Conservation (phyloP, 2,797 vertebrate species). For the Percopsis omiscomaycus region DNA sequence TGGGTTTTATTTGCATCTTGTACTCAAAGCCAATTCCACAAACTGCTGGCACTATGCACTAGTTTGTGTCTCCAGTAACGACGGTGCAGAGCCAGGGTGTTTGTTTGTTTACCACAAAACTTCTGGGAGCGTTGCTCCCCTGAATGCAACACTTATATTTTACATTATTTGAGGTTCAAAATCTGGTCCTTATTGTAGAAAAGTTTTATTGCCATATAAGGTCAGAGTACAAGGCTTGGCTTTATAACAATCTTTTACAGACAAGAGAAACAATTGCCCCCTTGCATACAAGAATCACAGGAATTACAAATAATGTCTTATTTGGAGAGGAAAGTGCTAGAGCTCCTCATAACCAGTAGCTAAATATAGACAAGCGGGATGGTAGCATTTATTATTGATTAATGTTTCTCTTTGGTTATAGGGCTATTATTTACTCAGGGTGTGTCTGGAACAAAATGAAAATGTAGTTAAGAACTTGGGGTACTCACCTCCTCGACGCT, state of each 20-base stretch:
- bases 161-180: constrained; percentile 31
- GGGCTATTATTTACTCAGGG: not conserved
- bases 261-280: constrained; percentile 21
- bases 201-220: constrained; percentile 35
- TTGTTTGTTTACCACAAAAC: constrained; percentile 15
- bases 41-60: constrained; percentile 2
- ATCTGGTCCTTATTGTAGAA: constrained; percentile 14
- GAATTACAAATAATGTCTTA: constrained; percentile 18
- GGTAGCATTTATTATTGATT: constrained; percentile 2
- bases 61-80: constrained; percentile 1
- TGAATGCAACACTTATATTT: constrained; percentile 10
- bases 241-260: constrained; percentile 29
- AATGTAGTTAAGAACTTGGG: not conserved
- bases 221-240: constrained; percentile 19
- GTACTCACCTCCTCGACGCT: constrained; percentile 91
- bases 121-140: constrained; percentile 1
- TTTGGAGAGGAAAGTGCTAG: constrained; percentile 5
- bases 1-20: constrained; percentile 1
- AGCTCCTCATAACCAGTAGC: constrained; percentile 7
- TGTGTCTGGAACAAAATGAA: not conserved
- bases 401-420: not conserved
- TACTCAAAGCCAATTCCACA: not conserved
- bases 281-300: constrained; percentile 16
- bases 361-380: constrained; percentile 11
- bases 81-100: not conserved